Percentiles rank a stretch among this genome's conserved stretches.
Conservation (phyloP, 2,797 vertebrate species). For the Acipenser oxyrinchus region DNA sequence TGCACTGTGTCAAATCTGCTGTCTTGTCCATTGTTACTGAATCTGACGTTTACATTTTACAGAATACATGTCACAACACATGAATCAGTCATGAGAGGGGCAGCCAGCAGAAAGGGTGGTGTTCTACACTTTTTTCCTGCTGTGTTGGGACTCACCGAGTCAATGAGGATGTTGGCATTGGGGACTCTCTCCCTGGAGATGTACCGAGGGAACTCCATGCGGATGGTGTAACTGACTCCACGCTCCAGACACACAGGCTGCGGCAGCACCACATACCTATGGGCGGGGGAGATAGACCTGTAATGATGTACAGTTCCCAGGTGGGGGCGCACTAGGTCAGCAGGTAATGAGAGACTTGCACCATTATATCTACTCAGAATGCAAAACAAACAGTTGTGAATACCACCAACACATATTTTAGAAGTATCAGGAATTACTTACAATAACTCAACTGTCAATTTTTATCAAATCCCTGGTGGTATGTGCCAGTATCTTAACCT, state of each 20-base stretch:
- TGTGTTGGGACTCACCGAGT: slow-evolving; percentile 72
- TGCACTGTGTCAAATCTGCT: too few relatives aligned
- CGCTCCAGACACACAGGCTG: slow-evolving; percentile 80
- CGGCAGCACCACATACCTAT: slow-evolving; percentile 69
- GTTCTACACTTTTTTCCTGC: neutral
- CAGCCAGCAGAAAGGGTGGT: neutral
- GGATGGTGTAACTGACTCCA: slow-evolving; percentile 72
- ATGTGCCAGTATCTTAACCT: too few relatives aligned
- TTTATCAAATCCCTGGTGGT: too few relatives aligned
- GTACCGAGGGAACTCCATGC: slow-evolving; percentile 74
- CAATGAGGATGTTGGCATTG: slow-evolving; percentile 66
- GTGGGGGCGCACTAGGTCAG: neutral
- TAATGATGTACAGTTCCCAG: neutral
- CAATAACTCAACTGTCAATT: too few relatives aligned
- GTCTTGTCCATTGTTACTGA: too few relatives aligned
- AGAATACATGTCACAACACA: too few relatives aligned
- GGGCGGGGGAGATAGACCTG: neutral
- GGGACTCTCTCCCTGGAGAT: slow-evolving; percentile 54
- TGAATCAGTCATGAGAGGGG: neutral
- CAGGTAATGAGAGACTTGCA: neutral
- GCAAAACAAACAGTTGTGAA: too few relatives aligned
- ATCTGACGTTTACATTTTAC: too few relatives aligned
- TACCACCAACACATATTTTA: too few relatives aligned
- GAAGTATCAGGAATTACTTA: too few relatives aligned
- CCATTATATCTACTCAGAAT: too few relatives aligned